phyloP scores from a whole-genome alignment of 2,888 invertebrate genomes.

The Poecilobothrus nobilitatus region DNA sequence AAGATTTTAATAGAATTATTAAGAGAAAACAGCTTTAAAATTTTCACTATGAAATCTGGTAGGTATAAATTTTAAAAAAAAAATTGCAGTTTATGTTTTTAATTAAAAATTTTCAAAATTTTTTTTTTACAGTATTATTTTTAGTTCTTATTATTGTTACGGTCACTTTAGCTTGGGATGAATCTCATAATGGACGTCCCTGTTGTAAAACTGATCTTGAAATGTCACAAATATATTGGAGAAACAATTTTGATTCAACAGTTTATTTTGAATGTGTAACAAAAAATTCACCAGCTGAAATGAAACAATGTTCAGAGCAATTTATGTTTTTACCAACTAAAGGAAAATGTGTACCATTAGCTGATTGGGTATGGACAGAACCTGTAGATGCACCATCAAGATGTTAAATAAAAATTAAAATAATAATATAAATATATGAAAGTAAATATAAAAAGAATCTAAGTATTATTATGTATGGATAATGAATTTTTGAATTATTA shows the following conservation, averaged over 20 bases:
- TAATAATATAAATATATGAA: too few relatives aligned
- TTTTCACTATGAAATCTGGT: not conserved
- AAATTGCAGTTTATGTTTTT: not conserved
- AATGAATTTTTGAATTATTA: too few relatives aligned
- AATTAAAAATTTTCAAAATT: not conserved
- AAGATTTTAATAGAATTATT: too few relatives aligned
- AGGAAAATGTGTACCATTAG: slow-evolving; percentile 13
- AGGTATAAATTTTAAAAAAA: not conserved
- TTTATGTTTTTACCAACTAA: not conserved
- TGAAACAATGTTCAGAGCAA: not conserved
- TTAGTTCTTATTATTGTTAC: not conserved
- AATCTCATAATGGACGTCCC: slow-evolving; percentile 17
- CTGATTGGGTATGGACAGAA: slow-evolving; percentile 13
- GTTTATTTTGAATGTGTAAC: slow-evolving; percentile 14
- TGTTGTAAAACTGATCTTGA: slow-evolving; percentile 13
- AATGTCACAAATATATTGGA: slow-evolving; percentile 13
- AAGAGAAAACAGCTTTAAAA: too few relatives aligned
- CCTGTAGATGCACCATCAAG: slow-evolving; percentile 13
- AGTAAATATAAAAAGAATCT: too few relatives aligned
- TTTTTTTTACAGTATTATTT: not conserved
- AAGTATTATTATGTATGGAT: too few relatives aligned
- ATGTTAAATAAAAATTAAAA: not conserved
- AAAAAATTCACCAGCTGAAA: not conserved
- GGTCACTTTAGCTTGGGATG: not conserved
- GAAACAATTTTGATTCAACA: slow-evolving; percentile 18